Evolutionary conservation across 37 sponge, comb jelly and placozoan species (phyloP).

Genomic region (Chondrilla cf. caribensis): DNA sequence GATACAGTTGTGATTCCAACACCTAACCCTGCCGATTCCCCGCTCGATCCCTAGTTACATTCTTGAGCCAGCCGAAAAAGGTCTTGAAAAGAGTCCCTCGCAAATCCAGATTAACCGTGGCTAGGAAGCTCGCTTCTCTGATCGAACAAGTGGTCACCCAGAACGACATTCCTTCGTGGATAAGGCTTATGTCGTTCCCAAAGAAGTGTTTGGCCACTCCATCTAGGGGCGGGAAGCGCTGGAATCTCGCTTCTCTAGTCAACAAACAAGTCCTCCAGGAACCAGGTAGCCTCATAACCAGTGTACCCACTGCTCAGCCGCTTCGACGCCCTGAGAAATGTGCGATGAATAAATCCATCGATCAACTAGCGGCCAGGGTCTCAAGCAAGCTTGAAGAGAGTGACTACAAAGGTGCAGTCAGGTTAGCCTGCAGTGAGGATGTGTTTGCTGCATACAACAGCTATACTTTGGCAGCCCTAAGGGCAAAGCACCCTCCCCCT

Average conservation of each 20-base stretch:
- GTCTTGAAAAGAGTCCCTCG: neutral
- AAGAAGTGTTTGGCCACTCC: neutral
- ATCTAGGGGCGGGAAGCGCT: neutral
- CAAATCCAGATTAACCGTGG: neutral
- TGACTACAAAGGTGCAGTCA: neutral
- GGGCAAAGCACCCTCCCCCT: neutral
- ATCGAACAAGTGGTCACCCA: neutral
- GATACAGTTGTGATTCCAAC: neutral
- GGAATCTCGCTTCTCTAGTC: neutral
- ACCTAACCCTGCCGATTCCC: neutral
- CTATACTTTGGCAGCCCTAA: neutral
- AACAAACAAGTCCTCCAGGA: neutral
- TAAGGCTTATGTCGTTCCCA: neutral
- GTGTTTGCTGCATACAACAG: neutral
- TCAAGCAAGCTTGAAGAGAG: neutral
- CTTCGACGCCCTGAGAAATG: neutral
- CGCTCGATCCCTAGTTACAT: neutral
- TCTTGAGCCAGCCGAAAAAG: slow-evolving; percentile 2
- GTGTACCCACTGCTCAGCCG: neutral
- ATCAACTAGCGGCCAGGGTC: neutral
- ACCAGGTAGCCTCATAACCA: neutral
- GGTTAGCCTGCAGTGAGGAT: slow-evolving; percentile 7
- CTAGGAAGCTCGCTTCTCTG: neutral
- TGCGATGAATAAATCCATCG: neutral
- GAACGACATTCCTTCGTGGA: slow-evolving; percentile 1